These are phyloP conservation scores for Perdita meconis DNA, from an alignment of 2,888 invertebrate species.

Conservation along the genomic window DNA sequence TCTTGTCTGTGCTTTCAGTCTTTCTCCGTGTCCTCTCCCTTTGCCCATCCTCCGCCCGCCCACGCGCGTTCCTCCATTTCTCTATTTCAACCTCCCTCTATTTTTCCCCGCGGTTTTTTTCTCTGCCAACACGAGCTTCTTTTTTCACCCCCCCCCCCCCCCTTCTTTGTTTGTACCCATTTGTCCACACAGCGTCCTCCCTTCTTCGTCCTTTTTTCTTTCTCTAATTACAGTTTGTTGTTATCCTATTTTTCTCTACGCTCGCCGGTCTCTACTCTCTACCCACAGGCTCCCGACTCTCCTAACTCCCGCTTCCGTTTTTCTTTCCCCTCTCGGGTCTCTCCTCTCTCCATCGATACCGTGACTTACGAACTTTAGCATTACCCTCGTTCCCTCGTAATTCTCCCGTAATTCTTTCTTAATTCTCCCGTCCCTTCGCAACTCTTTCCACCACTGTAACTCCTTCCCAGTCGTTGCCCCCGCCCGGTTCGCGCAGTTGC, in stretches of 20 bases:
- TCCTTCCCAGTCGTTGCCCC: constrained; percentile 13
- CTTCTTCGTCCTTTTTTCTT: constrained; percentile 13
- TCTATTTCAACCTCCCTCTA: constrained; percentile 43
- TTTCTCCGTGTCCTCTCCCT: background rate
- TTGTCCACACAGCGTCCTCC: constrained; percentile 37
- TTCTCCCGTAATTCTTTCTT: constrained; percentile 18
- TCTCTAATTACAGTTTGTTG: constrained; percentile 52
- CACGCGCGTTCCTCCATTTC: constrained; percentile 30
- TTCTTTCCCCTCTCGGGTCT: background rate
- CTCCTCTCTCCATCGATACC: constrained; percentile 6
- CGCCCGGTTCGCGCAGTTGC: constrained; percentile 20
- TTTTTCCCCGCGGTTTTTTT: constrained; percentile 29
- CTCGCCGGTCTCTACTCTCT: constrained; percentile 1
- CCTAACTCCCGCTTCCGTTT: background rate
- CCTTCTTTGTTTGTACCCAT: constrained; percentile 31
- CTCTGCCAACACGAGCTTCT: constrained; percentile 26
- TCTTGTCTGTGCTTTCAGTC: constrained; percentile 1
- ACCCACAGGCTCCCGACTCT: too few relatives aligned
- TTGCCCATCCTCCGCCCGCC: background rate
- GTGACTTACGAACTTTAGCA: background rate
- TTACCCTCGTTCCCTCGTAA: background rate
- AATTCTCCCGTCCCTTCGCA: constrained; percentile 7
- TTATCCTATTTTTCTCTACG: constrained; percentile 31
- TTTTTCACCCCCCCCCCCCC: constrained; percentile 37
- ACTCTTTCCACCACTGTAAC: constrained; percentile 8